These are phyloP conservation scores for Hirtodrosophila duncani DNA, from an alignment of 2,888 invertebrate genomes.

Conservation along the genomic window DNA sequence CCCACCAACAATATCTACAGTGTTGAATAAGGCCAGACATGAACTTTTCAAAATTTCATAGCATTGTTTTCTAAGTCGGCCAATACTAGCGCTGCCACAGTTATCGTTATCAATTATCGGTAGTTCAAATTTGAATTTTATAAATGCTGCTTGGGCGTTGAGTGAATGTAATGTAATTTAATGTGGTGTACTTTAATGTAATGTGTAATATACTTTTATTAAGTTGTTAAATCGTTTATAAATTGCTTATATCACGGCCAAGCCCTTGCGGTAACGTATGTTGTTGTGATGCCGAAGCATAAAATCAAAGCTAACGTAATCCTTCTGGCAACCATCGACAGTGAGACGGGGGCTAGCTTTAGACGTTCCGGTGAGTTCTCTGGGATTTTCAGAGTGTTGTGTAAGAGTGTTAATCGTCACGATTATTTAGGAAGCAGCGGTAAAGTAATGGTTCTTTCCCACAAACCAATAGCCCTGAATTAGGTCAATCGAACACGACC, in stretches of 20 bases:
- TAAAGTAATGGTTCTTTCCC: slow-evolving; percentile 96
- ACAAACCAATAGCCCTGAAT: slow-evolving; percentile 92
- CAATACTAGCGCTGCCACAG: too few species aligned
- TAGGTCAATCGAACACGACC: background rate
- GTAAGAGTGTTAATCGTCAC: slow-evolving; percentile 96
- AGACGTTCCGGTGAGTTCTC: slow-evolving; percentile 95
- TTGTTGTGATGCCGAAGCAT: slow-evolving; percentile 97
- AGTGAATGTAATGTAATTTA: too few species aligned
- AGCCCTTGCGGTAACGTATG: slow-evolving; percentile 91
- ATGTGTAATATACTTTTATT: too few species aligned
- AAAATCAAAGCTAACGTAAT: slow-evolving; percentile 98
- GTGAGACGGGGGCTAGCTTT: slow-evolving; percentile 91
- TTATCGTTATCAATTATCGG: too few species aligned
- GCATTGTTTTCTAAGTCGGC: too few species aligned
- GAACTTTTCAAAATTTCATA: too few species aligned
- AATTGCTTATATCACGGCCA: slow-evolving; percentile 95
- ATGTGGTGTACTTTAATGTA: too few species aligned
- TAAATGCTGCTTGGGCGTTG: too few species aligned
- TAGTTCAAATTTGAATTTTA: too few species aligned
- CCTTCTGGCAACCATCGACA: slow-evolving; percentile 97
- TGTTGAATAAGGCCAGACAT: too few species aligned
- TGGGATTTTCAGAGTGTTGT: slow-evolving; percentile 93
- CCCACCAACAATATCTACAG: too few species aligned
- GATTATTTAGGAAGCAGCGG: slow-evolving; percentile 94
- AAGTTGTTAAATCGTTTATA: too few species aligned